These are phyloP conservation scores for Gymnocypris eckloni DNA, from an alignment of 2,797 vertebrate genomes.

Conservation along the genomic window DNA sequence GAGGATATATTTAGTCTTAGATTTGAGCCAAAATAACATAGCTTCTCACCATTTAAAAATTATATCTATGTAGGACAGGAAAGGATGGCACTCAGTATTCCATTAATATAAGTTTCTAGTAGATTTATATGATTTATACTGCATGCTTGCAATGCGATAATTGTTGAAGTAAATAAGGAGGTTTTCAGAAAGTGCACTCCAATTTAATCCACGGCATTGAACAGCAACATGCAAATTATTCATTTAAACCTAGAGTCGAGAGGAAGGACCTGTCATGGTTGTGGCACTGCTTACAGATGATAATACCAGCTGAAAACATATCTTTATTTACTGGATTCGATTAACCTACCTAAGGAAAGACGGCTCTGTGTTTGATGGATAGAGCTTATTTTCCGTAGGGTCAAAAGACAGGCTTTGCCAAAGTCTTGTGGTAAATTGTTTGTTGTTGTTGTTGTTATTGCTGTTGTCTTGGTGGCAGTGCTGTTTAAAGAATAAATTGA, in stretches of 20 bases:
- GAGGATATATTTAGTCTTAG: background rate
- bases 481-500: conserved; percentile 62
- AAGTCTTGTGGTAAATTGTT: conserved; percentile 62
- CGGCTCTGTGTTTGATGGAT: conserved; percentile 46
- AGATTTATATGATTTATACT: background rate
- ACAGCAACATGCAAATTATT: conserved; percentile 39
- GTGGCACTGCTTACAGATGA: background rate
- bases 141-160: background rate
- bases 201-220: conserved; percentile 3
- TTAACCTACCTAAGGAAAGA: conserved; percentile 49
- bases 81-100: background rate
- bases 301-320: conserved; percentile 35
- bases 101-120: background rate
- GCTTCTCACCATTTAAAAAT: background rate
- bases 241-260: conserved; percentile 29
- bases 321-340: conserved; percentile 57
- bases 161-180: background rate
- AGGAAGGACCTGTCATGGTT: conserved; percentile 17
- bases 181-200: background rate
- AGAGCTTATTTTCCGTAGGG: conserved; percentile 49
- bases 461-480: conserved; percentile 57
- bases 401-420: conserved; percentile 43
- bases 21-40: background rate
- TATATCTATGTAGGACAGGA: background rate
- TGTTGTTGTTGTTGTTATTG: conserved; percentile 68